Evolutionary conservation across 1,140 invertebrate genomes (phyloP), one percentile per base, ranked within the genome.

Genomic region (Hormaphis cornu): DNA sequence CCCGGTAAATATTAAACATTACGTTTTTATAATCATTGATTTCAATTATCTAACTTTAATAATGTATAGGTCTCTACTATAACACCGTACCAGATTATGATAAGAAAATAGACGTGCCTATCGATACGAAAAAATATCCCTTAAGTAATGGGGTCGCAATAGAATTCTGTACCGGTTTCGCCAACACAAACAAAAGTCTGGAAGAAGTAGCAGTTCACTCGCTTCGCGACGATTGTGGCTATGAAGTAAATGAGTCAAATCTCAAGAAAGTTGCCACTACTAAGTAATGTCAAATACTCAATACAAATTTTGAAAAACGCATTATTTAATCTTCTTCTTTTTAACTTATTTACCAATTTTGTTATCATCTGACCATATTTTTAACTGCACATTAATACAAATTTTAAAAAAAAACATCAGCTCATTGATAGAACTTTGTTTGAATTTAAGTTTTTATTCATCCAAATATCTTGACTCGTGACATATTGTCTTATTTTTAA

Each of bases 131-230:
- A 10, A 86, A 88, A 74, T 92, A 89, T 78, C 88, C 90, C 9
- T 82, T 86, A 1, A 80, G 80, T 0, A 74, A 87, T 14, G 95
- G 93, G 0, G 76, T 97, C 9, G 89, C 93, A 1, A 76, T 95
- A 53, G 95, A 98, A 80, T 82, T 97, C 58, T 98, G 95, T 81
- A 94, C 94, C 46, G 95, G 95, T 12, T 91, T 97, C 70, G 85
- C 97, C 22, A 95, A 98, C 78, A 97, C 97, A 77, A 78, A 89
- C 52, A 85, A 85, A 71, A 76, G 86, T 44, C 76, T 89, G 46
- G 81, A 81, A 48, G 87, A 95, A 77, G 95, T 93, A 72, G 93
- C 92, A 0, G 83, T 82, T 70, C 88, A 91, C 73, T 95, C 98
- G 78, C 82, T 97, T 2, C 75, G 89, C 8, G 95, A 98, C 79